Evolutionary conservation across 2,888 invertebrate species (phyloP).

Genomic region (Mythimna lalbum): DNA sequence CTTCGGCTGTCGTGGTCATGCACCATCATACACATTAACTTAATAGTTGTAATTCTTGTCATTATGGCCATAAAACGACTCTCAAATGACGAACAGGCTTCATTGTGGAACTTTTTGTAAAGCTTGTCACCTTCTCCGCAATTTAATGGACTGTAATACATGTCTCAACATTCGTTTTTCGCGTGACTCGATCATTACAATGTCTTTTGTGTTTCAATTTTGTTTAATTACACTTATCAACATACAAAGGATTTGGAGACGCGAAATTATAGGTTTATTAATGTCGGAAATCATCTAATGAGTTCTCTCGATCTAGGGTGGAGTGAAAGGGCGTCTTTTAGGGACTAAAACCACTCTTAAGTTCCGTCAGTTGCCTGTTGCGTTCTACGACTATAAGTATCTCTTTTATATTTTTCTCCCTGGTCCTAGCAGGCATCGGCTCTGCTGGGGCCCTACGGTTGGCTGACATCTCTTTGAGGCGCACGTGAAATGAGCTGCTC

Average conservation of each 20-base stretch:
- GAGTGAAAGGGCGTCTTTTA: too few species aligned
- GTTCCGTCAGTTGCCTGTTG: too few species aligned
- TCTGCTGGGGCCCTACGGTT: too few species aligned
- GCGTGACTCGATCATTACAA: slow-evolving; percentile 38
- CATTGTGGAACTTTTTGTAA: slow-evolving; percentile 60
- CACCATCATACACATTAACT: slow-evolving; percentile 55
- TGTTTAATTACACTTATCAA: slow-evolving; percentile 59
- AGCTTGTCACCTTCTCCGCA: slow-evolving; percentile 69
- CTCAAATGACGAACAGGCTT: slow-evolving; percentile 61
- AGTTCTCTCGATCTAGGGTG: too few species aligned
- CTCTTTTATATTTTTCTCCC: too few species aligned
- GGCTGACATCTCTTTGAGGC: too few species aligned
- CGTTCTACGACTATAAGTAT: too few species aligned
- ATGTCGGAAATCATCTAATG: too few species aligned
- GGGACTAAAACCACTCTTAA: too few species aligned
- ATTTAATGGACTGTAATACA: slow-evolving; percentile 70
- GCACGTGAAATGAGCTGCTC: too few species aligned
- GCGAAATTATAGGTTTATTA: slow-evolving; percentile 8
- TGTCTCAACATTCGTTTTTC: slow-evolving; percentile 63
- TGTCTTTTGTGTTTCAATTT: slow-evolving; percentile 48
- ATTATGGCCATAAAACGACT: slow-evolving; percentile 69
- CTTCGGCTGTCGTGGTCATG: slow-evolving; percentile 46
- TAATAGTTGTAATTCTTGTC: slow-evolving; percentile 71
- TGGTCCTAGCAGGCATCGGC: too few species aligned
- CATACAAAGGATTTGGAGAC: slow-evolving; percentile 26